Base-by-base conservation (phyloP, 2,113 vertebrate genomes). In the Triplophysa siluroides region DNA sequence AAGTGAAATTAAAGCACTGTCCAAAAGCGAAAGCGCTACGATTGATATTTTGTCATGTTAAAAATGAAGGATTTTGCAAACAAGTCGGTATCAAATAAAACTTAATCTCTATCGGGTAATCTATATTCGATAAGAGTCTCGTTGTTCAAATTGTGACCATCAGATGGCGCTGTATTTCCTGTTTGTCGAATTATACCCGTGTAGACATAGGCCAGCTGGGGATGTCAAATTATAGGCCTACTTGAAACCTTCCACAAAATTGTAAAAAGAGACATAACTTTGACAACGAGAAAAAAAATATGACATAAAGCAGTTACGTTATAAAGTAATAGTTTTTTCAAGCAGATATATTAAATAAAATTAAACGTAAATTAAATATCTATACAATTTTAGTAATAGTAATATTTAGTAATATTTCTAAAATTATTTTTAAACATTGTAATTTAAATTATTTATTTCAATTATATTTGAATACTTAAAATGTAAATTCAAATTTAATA, bases 81-180 rank as follows among this genome's bases (percentile, higher is more conserved):
- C 33, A 38, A 38, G 33, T 38, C 33, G 33, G 33, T 8, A 8
- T 23, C 3, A 7, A 4, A 23, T 54, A 1, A 38, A 68, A 60
- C 3, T 47, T 29, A 21, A 24, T 2, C 38, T 29, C 1, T 45
- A 5, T 18, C 29, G 10, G 26, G 38, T 23, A n/a, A 10, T 45
- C n/a, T 10, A 16, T 60, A 11, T 12, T 38, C 1, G 8, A 29
- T 19, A 41, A 29, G 4, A n/a, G 19, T 41, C 38, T 24, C 38
- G 16, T 3, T 16, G 16, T 79, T 58, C 73, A 60, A 47, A 16
- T 58, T 16, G 13, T 81, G 81, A 76, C 90, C 90, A 88, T 82
- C 85, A 91, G 90, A 92, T 87, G 92, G 89, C 89, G 89, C 90
- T 90, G 87, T 91, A 83, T 82, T 58, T n/a, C 7, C 8, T 21